Evolutionary conservation across 2,113 vertebrate species (phyloP).

Genomic region (Vicugna pacos): DNA sequence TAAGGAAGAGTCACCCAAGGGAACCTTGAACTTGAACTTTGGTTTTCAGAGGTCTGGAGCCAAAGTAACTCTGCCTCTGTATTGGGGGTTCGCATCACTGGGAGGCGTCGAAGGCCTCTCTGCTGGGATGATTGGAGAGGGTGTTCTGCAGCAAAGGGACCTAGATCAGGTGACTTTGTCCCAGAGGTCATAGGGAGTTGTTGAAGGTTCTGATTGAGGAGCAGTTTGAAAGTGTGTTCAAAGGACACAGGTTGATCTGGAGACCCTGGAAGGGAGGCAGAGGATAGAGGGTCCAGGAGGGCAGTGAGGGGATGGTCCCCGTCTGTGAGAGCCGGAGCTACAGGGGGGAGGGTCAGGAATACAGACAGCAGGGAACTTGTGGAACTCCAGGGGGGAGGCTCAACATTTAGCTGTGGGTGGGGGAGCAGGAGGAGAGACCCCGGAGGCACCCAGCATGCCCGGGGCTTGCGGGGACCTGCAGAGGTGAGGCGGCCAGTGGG

Average conservation of each 20-base stretch:
- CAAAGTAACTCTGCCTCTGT: rapidly evolving
- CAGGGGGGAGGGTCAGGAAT: too few species aligned
- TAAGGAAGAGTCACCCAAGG: background rate
- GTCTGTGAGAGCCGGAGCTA: rapidly evolving
- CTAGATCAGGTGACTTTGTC: rapidly evolving
- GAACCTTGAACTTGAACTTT: too few species aligned
- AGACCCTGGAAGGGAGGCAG: rapidly evolving
- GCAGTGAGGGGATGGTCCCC: rapidly evolving
- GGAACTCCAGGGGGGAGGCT: rapidly evolving
- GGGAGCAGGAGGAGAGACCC: background rate
- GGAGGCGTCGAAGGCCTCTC: rapidly evolving
- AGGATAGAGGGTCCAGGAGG: rapidly evolving
- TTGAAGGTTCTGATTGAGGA: rapidly evolving
- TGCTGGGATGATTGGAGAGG: background rate
- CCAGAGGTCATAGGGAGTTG: rapidly evolving
- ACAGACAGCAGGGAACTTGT: background rate
- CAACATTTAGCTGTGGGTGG: too few species aligned
- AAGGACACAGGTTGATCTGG: rapidly evolving
- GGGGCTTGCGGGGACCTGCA: rapidly evolving
- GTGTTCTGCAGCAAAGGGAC: too few species aligned
- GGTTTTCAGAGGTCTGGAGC: background rate
- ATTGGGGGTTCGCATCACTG: too few species aligned
- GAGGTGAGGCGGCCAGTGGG: rapidly evolving
- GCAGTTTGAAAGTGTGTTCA: rapidly evolving
- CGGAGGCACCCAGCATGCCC: rapidly evolving